A percentile compares a stretch with the other conserved stretches of the same genome.
These are phyloP conservation scores for Pseudochirops corinnae DNA, from an alignment of 2,797 vertebrate genomes.

Conservation along the genomic window DNA sequence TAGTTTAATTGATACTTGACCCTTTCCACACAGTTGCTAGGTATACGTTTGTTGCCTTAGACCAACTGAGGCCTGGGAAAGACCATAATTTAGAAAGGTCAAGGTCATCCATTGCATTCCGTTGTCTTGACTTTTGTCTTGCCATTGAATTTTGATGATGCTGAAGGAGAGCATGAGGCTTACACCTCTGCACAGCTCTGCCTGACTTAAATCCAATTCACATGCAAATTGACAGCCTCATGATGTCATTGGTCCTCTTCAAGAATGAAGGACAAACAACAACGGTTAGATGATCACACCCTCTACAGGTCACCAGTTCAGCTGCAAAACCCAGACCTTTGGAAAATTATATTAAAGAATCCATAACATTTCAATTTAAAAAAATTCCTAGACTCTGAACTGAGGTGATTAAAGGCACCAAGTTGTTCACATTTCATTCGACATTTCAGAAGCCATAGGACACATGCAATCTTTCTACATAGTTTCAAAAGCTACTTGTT, in stretches of 20 bases:
- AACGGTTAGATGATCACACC: not conserved
- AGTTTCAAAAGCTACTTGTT: slow-evolving; percentile 21
- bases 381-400: slow-evolving; percentile 20
- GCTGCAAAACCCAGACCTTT: not conserved
- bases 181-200: not conserved
- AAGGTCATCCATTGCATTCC: not conserved
- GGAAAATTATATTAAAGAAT: slow-evolving; percentile 34
- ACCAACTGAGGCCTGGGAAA: not conserved
- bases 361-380: not conserved
- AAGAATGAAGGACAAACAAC: not conserved
- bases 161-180: not conserved
- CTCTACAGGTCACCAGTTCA: slow-evolving; percentile 28
- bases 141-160: not conserved
- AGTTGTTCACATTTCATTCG: slow-evolving; percentile 33
- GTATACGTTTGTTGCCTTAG: slow-evolving; percentile 30
- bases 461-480: slow-evolving; percentile 33
- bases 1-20: slow-evolving; percentile 15
- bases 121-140: not conserved
- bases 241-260: not conserved
- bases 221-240: not conserved
- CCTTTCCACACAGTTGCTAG: slow-evolving; percentile 29
- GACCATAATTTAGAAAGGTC: not conserved
- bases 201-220: not conserved
- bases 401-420: not conserved
- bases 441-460: slow-evolving; percentile 42